These are phyloP conservation scores for Alces alces DNA, from an alignment of 2,113 vertebrate species.

Conservation along the genomic window DNA sequence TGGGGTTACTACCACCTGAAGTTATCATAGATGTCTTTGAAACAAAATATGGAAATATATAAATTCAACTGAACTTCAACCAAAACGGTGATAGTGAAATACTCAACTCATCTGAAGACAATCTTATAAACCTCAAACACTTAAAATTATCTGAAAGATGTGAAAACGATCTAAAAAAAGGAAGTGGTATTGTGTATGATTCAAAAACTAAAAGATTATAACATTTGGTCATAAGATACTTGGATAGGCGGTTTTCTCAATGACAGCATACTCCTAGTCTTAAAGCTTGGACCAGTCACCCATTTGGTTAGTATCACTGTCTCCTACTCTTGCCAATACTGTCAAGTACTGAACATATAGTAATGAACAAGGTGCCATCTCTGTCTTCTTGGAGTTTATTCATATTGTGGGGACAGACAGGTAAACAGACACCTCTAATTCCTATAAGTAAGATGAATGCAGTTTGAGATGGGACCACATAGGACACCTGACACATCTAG, in stretches of 20 bases:
- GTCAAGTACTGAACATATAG: not conserved
- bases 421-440: not conserved
- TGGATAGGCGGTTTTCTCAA: not conserved
- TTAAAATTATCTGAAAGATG: not conserved
- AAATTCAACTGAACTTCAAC: not conserved
- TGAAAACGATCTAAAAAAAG: not conserved
- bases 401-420: not conserved
- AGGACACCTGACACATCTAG: not conserved
- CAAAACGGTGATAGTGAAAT: not conserved
- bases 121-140: not conserved
- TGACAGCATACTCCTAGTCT: not conserved
- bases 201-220: conserved; percentile 20
- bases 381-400: not conserved
- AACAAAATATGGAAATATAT: not conserved
- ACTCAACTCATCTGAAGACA: not conserved
- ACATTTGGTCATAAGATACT: conserved; percentile 20
- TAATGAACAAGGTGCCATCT: not conserved
- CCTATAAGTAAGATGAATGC: not conserved
- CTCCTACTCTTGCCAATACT: not conserved
- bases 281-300: not conserved
- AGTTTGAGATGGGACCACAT: not conserved
- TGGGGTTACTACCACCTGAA: not conserved
- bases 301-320: conserved; percentile 17
- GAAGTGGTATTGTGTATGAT: not conserved
- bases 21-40: not conserved